These are phyloP conservation scores for Myripristis murdjan DNA, from an alignment of 2,797 vertebrate genomes.

Conservation along the genomic window DNA sequence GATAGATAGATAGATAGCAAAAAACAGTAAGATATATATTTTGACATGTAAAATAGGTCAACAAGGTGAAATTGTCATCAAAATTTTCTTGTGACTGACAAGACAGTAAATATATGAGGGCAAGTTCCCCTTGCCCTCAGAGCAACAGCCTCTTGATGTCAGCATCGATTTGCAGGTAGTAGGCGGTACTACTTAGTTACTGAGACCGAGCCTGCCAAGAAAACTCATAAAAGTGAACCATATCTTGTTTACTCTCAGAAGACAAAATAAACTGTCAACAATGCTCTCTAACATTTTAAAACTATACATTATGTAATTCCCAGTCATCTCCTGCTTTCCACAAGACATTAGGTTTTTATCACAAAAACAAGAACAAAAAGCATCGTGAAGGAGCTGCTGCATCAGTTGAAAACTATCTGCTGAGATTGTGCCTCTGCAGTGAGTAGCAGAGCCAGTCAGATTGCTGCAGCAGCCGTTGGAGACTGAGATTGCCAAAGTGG, in stretches of 20 bases:
- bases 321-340: constrained; percentile 6
- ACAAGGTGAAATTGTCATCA: too few relatives aligned
- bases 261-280: constrained; percentile 13
- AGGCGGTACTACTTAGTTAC: too few relatives aligned
- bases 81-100: too few relatives aligned
- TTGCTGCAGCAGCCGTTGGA: constrained; percentile 14
- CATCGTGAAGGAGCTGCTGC: constrained; percentile 31
- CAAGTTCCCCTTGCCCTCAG: too few relatives aligned
- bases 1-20: too few relatives aligned
- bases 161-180: too few relatives aligned
- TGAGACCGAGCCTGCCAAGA: constrained; percentile 6
- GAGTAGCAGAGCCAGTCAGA: constrained; percentile 44
- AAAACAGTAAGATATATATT: too few relatives aligned
- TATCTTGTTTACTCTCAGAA: constrained; percentile 4
- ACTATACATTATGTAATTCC: constrained; percentile 12
- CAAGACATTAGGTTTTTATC: constrained; percentile 20
- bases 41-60: too few relatives aligned
- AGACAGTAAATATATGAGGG: too few relatives aligned
- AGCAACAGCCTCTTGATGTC: too few relatives aligned
- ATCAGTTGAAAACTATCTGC: constrained; percentile 34
- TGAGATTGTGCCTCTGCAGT: constrained; percentile 14
- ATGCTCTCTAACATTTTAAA: background rate
- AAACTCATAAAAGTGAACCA: constrained; percentile 7
- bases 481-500: constrained; percentile 49
- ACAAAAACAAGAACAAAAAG: constrained; percentile 36